These are phyloP conservation scores for Triplophysa bombifrons DNA, from an alignment of 2,797 vertebrate species.

Conservation along the genomic window DNA sequence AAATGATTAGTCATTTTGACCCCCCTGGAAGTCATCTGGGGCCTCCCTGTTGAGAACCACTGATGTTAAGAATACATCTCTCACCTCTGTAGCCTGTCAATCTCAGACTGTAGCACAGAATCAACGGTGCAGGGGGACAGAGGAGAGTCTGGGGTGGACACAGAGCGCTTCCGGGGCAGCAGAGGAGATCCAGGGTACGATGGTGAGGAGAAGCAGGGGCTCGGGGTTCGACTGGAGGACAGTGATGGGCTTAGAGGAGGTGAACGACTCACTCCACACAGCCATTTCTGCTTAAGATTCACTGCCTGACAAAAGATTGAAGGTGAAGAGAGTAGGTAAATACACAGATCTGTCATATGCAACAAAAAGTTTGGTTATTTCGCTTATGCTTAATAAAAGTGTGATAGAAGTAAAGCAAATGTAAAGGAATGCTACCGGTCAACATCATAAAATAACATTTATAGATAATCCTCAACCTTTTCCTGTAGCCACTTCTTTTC, in stretches of 20 bases:
- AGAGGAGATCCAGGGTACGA: slow-evolving; percentile 75
- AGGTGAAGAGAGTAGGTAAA: neutral
- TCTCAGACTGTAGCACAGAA: slow-evolving; percentile 70
- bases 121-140: slow-evolving; percentile 48
- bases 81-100: slow-evolving; percentile 81
- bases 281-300: slow-evolving; percentile 75
- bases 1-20: too few species aligned
- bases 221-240: slow-evolving; percentile 56
- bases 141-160: slow-evolving; percentile 59
- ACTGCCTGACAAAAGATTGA: slow-evolving; percentile 66
- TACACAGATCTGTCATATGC: neutral
- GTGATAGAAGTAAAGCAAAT: neutral
- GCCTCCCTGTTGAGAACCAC: too few species aligned
- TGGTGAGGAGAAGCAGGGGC: slow-evolving; percentile 70
- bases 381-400: too few species aligned
- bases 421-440: neutral
- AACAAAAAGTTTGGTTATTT: neutral
- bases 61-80: neutral
- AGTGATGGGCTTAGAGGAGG: slow-evolving; percentile 64
- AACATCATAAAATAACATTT: neutral
- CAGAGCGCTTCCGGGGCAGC: slow-evolving; percentile 67
- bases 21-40: too few species aligned
- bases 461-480: slow-evolving; percentile 67
- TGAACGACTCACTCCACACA: slow-evolving; percentile 60
- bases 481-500: slow-evolving; percentile 76